These are phyloP conservation scores for roundworm (Caenorhabditis elegans) DNA, from an alignment of 1,140 invertebrate genomes.

Conservation along the genomic window WBcel235 BX284606.5:11541001-11541500, in stretches of 20 bases:
- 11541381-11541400: not conserved
- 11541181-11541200: conserved; percentile 42
- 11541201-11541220: conserved; percentile 54
- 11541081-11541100: not conserved
- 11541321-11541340: not conserved
- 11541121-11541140: too few species aligned
- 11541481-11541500: too few species aligned
- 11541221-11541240: conserved; percentile 38
- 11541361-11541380: not conserved
- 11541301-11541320: not conserved
- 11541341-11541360: not conserved
- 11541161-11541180: conserved; percentile 62
- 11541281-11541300: not conserved
- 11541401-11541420: too few species aligned
- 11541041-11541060: not conserved
- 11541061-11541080: not conserved
- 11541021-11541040: conserved; percentile 23
- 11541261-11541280: not conserved
- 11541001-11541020: conserved; percentile 18
- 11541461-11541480: too few species aligned
- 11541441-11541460: too few species aligned
- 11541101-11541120: not conserved
- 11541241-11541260: conserved; percentile 4
- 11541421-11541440: too few species aligned
- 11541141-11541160: too few species aligned